These are phyloP conservation scores for Sibirionetta formosa DNA, from an alignment of 2,797 vertebrate species.

Conservation along the genomic window DNA sequence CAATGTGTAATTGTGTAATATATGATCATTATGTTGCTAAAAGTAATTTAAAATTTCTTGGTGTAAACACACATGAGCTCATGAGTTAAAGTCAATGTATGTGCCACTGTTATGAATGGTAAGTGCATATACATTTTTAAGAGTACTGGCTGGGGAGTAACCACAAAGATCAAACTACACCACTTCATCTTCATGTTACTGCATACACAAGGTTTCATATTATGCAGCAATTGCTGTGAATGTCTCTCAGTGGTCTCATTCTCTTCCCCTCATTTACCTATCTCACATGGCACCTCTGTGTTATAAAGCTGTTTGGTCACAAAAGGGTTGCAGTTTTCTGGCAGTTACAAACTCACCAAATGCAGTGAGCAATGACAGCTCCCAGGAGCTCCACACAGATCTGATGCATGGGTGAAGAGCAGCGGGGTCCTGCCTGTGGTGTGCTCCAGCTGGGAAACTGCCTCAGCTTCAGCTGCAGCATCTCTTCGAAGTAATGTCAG, in stretches of 20 bases:
- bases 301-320: neutral
- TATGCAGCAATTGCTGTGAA: neutral
- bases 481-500: neutral
- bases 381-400: neutral
- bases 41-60: neutral
- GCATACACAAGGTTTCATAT: neutral
- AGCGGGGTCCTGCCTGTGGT: neutral
- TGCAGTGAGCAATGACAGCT: accelerated
- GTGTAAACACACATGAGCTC: neutral
- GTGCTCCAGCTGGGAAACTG: accelerated
- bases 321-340: neutral
- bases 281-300: accelerated
- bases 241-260: neutral
- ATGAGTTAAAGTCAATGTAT: neutral
- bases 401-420: neutral
- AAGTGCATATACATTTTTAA: neutral
- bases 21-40: neutral
- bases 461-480: neutral
- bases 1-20: neutral
- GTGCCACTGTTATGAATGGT: accelerated
- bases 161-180: neutral
- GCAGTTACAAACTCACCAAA: neutral
- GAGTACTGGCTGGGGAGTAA: neutral
- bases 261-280: neutral
- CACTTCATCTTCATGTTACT: neutral